These are phyloP conservation scores for Heliothis peltigera DNA, from an alignment of 2,888 invertebrate species.

Conservation along the genomic window DNA sequence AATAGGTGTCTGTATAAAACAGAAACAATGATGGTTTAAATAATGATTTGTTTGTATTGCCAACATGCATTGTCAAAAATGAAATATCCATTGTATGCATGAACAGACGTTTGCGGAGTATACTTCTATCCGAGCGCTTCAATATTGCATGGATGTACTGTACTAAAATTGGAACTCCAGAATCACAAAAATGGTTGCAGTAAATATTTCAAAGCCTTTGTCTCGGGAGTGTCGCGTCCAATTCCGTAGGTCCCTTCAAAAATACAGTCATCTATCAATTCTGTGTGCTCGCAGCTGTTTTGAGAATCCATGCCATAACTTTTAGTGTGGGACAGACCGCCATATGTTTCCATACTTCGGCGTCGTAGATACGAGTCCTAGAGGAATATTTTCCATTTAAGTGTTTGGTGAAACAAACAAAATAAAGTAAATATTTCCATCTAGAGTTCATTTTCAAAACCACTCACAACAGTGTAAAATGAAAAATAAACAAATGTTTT, in stretches of 20 bases:
- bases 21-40: too few species aligned
- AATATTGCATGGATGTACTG: slow-evolving; percentile 44
- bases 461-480: slow-evolving; percentile 19
- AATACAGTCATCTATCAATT: slow-evolving; percentile 47
- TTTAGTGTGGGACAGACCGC: slow-evolving; percentile 8
- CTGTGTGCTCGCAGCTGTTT: slow-evolving; percentile 15
- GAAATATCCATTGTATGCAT: not conserved
- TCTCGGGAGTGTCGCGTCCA: slow-evolving; percentile 24
- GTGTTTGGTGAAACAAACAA: slow-evolving; percentile 10
- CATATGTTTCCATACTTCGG: slow-evolving; percentile 8
- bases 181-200: slow-evolving; percentile 32
- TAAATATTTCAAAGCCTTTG: slow-evolving; percentile 54
- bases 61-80: not conserved
- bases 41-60: too few species aligned
- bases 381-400: slow-evolving; percentile 10
- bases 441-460: slow-evolving; percentile 17
- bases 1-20: too few species aligned
- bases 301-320: slow-evolving; percentile 28
- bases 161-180: slow-evolving; percentile 38
- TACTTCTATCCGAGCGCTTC: slow-evolving; percentile 17
- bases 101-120: slow-evolving; percentile 9
- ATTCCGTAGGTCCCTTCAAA: slow-evolving; percentile 31
- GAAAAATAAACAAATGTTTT: slow-evolving; percentile 10
- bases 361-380: not conserved
- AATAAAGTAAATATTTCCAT: not conserved